A percentile compares a stretch with the other conserved stretches of the same genome.
Evolutionary conservation across 2,888 invertebrate species (phyloP).

Genomic region (Lithophane socia): DNA sequence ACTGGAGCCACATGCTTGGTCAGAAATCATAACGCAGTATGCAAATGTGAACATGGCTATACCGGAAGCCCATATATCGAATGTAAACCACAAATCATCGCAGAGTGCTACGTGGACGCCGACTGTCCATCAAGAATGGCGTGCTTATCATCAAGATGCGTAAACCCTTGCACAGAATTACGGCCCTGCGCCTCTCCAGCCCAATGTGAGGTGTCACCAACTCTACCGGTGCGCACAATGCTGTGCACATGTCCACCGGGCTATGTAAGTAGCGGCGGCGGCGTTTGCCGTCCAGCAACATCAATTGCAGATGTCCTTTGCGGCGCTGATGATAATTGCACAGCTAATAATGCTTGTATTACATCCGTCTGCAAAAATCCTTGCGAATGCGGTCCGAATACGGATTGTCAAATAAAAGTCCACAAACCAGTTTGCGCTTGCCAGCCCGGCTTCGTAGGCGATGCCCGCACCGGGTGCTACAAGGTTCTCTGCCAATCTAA

Average conservation of each 20-base stretch:
- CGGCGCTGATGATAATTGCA: conserved; percentile 94
- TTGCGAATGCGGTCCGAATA: conserved; percentile 96
- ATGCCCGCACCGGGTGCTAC: conserved; percentile 95
- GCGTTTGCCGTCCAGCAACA: conserved; percentile 94
- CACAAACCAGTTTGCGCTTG: conserved; percentile 97
- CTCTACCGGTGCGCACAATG: conserved; percentile 96
- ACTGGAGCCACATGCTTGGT: conserved; percentile 94
- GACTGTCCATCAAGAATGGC: conserved; percentile 95
- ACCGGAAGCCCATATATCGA: conserved; percentile 95
- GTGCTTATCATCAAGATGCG: conserved; percentile 95
- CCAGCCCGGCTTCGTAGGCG: conserved; percentile 95
- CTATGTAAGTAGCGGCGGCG: conserved; percentile 96
- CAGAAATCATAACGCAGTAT: conserved; percentile 95
- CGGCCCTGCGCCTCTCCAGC: conserved; percentile 95
- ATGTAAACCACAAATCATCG: conserved; percentile 93
- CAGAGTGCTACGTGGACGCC: conserved; percentile 94
- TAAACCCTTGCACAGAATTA: conserved; percentile 94
- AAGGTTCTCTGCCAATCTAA: conserved; percentile 94
- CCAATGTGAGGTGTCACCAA: conserved; percentile 94
- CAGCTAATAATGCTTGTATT: conserved; percentile 94
- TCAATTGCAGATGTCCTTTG: conserved; percentile 92
- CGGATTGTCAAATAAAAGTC: conserved; percentile 95
- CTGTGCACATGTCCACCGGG: conserved; percentile 97
- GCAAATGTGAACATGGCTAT: conserved; percentile 94
- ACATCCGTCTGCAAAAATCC: conserved; percentile 95